Evolutionary conservation across 1,140 invertebrate species (phyloP), one percentile per base, ranked within the genome.

Genomic region (Ceratosolen fusciceps): DNA sequence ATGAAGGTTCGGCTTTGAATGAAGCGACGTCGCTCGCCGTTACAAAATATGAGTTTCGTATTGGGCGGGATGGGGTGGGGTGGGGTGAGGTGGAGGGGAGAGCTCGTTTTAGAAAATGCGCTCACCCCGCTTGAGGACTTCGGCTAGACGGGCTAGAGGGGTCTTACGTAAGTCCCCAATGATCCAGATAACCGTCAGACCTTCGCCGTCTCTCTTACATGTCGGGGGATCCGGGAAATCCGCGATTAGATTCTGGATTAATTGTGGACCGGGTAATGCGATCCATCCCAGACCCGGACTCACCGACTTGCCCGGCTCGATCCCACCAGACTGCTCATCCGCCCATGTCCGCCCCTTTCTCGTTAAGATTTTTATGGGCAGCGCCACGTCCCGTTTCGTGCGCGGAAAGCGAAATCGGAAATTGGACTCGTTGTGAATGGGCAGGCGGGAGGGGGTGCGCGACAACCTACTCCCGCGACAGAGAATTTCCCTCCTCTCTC

Each of bases 141-240:
- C 39, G 39, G 68, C 31, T 68, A 71, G 49, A 24, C 77, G 77
- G 62, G 62, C n/a, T 12, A 29, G 37, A 21, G 24, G 5, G 60
- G 47, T 16, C 12, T 79, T 74, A 79, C 77, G 77, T 67, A 79
- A 74, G 56, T 37, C 31, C 62, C 47, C 54, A 68, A 74, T 74
- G 62, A 74, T 60, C 77, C 71, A 77, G 78, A 80, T 77, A 77
- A 58, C 52, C 67, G 60, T 74, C 56, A 80, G 79, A 80, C 78
- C 74, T 80, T 78, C 54, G 68, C 71, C 74, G 58, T 67, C 29
- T 39, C 54, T 34, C n/a, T 31, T n/a, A n/a, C n/a, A 49, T 8
- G 5, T 26, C 14, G 43, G 56, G 24, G 8, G 43, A n/a, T 7
- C 67, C 76, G 24, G 3, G 24, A 60, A n/a, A 62, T 21, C 19